Evolutionary conservation across 1,140 invertebrate genomes (phyloP), one percentile per base, ranked within the genome.

Genomic region (Brachionus asplanchnoidis): DNA sequence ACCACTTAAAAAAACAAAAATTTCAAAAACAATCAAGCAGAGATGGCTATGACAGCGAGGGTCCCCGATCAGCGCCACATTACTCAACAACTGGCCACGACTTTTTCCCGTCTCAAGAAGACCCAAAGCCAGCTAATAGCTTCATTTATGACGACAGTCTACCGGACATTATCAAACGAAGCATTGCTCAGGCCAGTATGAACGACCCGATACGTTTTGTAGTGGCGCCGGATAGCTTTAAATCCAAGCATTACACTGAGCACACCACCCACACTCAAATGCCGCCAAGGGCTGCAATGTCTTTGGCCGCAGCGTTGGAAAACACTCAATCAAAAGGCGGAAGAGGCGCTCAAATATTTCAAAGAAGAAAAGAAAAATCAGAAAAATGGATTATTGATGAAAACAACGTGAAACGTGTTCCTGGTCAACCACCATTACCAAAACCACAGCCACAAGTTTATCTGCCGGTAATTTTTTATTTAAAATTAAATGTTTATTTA

Each of bases 351-450:
- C 60, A 68, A 84, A 68, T 84, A 70, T 84, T 84, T 68, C 82
- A 84, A 40, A 68, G 36, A 50, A 53, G 82, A 50, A 84, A 84
- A 56, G 82, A 56, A 28, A 68, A 68, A 36, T 84, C 82, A 40
- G 82, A 84, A 84, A 84, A 84, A 32, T 84, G 82, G 82, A 26
- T 84, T 68, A 17, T 84, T 36, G 82, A 84, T 56, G 82, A 84
- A 26, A 84, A 32, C 14, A 84, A 84, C 56, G 82, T 73, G 2
- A 84, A 84, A 84, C 36, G 42, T 17, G 14, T 40, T 12, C 23
- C 26, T 17, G 40, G 60, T 53, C 68, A 70, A 28, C 65, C 42
- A 26, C n/a, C 23, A 17, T 28, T 44, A 42, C 79, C 79, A 11
- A 44, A 42, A 40, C 79, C 53, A 9, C 79, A 82, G 32, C 65